Percentiles rank a stretch among this genome's conserved stretches.
phyloP scores from a whole-genome alignment of 2,888 invertebrate genomes.

The Blastobasis adustella region DNA sequence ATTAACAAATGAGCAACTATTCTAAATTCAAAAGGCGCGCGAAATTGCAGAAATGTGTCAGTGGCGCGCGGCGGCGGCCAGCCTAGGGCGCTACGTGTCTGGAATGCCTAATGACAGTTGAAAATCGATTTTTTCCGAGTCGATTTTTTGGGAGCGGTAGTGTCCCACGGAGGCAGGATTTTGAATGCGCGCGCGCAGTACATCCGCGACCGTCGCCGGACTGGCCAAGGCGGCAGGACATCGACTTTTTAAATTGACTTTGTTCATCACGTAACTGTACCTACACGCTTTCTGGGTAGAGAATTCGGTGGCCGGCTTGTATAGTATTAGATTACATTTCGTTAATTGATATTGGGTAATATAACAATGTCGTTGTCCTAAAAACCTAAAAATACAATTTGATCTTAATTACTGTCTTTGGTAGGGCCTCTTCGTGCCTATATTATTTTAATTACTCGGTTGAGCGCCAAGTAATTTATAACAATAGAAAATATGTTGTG shows the following conservation, averaged over 20 bases:
- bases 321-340: slow-evolving; percentile 9
- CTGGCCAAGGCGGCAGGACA: slow-evolving; percentile 64
- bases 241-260: slow-evolving; percentile 71
- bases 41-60: slow-evolving; percentile 68
- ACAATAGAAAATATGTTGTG: too few species aligned
- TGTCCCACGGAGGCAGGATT: slow-evolving; percentile 53
- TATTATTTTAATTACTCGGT: too few species aligned
- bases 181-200: slow-evolving; percentile 58
- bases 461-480: too few species aligned
- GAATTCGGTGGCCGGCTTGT: slow-evolving; percentile 21
- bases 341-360: slow-evolving; percentile 1
- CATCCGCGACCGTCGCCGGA: slow-evolving; percentile 56
- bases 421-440: too few species aligned
- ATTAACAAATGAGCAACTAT: slow-evolving; percentile 43
- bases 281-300: slow-evolving; percentile 16
- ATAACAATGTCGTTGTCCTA: neutral
- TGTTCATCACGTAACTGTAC: slow-evolving; percentile 64
- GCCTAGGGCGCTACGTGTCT: slow-evolving; percentile 59
- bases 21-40: slow-evolving; percentile 70
- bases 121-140: slow-evolving; percentile 47
- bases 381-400: too few species aligned
- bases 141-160: slow-evolving; percentile 52
- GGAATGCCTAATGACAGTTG: slow-evolving; percentile 45
- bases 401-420: too few species aligned
- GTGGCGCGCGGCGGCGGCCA: slow-evolving; percentile 64